A percentile compares a stretch with the other conserved stretches of the same genome.
These are phyloP conservation scores for Epinephelus awoara DNA, from an alignment of 2,797 vertebrate species.

Conservation along the genomic window DNA sequence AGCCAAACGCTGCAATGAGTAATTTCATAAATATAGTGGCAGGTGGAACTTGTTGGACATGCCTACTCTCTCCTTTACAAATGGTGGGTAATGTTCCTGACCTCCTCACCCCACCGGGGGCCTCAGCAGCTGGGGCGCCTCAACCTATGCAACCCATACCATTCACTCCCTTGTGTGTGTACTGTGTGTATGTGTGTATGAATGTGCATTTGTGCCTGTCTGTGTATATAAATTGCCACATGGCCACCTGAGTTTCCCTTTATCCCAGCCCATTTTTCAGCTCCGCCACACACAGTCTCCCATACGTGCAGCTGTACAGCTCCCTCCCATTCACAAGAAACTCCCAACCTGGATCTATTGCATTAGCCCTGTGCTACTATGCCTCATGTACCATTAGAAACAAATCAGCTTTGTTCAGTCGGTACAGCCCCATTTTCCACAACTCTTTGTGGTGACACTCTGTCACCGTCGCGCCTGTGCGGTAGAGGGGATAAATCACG, in stretches of 20 bases:
- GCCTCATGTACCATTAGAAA: constrained; percentile 15
- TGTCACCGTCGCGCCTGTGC: constrained; percentile 41
- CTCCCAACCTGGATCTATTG: neutral
- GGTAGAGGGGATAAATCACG: constrained; percentile 64
- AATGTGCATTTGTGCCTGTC: constrained; percentile 68
- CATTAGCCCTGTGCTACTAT: constrained; percentile 1
- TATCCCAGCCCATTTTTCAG: constrained; percentile 56
- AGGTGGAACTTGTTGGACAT: constrained; percentile 84
- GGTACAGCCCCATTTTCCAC: constrained; percentile 13
- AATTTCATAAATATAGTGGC: constrained; percentile 81
- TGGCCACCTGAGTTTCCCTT: constrained; percentile 66
- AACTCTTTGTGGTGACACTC: constrained; percentile 31
- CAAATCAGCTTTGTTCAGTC: constrained; percentile 32
- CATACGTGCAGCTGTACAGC: neutral
- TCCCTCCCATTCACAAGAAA: constrained; percentile 34
- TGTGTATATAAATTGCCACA: constrained; percentile 67
- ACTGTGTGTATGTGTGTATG: constrained; percentile 37
- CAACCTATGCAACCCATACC: constrained; percentile 69
- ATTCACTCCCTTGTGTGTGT: constrained; percentile 54
- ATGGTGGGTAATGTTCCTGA: constrained; percentile 84
- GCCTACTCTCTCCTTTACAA: constrained; percentile 80
- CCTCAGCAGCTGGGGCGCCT: constrained; percentile 77
- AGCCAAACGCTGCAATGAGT: constrained; percentile 75
- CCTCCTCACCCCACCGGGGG: constrained; percentile 76
- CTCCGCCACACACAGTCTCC: constrained; percentile 50